Base-by-base conservation (phyloP, 2,797 vertebrate species). In the Capromys pilorides region DNA sequence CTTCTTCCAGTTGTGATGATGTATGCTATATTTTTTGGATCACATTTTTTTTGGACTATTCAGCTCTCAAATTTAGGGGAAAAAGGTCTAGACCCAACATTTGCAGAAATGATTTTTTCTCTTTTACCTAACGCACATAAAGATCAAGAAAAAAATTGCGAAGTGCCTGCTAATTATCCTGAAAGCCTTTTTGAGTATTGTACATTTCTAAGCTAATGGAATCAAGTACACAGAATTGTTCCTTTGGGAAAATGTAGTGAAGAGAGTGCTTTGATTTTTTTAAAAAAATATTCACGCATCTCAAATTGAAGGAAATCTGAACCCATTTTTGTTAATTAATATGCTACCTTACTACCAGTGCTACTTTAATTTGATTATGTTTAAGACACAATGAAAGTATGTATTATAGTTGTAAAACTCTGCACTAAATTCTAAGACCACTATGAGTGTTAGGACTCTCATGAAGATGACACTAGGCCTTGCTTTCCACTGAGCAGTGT, bases 191-290 rank as follows among this genome's bases (percentile, higher is more conserved):
- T 95, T 77, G 93, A 88, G 45, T n/a, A 95, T 54, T 91, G 24
- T 7, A 67, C 49, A 88, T 89, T 77, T 93, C 41, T 51, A 84
- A 66, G 84, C 69, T 93, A 95, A 96, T 81, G 54, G 77, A 81
- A 41, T 95, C 45, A 95, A 95, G n/a, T 49, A 93, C 39, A 95
- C 5, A 71, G 75, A 96, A 94, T 83, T 84, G 61, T 93, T 88
- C 88, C 33, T 88, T 77, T 86, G 57, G 86, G 94, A 94, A 94
- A 95, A 61, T 77, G 6, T 22, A 61, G 22, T 19, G 26, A 86
- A 1, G 8, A 51, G 51, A 95, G 24, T 90, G 39, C 31, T 28
- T 90, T 95, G 49, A 28, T 41, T 61, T 81, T 94, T 93, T 92
- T 39, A n/a, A n/a, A n/a, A n/a, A n/a, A 18, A 90, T 78, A 24